Evolutionary conservation across 2,888 invertebrate genomes (phyloP), one percentile per base, ranked within the genome.

Genomic region (Galeruca laticollis): DNA sequence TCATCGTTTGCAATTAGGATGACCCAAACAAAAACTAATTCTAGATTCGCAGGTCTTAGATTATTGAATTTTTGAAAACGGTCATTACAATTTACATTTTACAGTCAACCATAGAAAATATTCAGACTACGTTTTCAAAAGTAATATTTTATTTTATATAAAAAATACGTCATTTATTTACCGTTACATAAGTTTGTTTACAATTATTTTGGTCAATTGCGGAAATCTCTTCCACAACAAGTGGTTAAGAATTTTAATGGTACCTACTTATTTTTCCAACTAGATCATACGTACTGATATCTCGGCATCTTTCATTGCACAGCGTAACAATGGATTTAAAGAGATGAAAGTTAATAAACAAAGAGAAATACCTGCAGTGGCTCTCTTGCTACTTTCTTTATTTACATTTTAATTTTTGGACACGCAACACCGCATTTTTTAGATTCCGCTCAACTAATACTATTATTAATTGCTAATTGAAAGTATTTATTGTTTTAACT

Each of bases 361-460:
- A 51, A 51, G 21, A 21, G 21, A 51, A 51, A 51, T 51, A 51
- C 40, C 40, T n/a, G n/a, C 21, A 51, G 11, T 20, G 11, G 21
- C 51, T 49, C 18, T 49, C 15, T 49, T 49, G 18, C 18, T 49
- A 49, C 49, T 51, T 51, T 51, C 51, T 51, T 51, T 51, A 51
- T 51, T 51, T 51, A 11, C 51, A 51, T 51, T 51, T 51, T 20
- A 51, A 51, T 20, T 13, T 0, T 11, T 11, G 21, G 20, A 18
- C 51, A 51, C 20, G 51, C 51, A 51, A 51, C 18, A 13, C 21
- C 51, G 18, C 51, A 51, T 51, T 21, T 21, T 21, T 51, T 21
- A 51, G 18, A 51, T 51, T 11, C 11, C 21, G 51, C 20, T 51
- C 51, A 18, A 51, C 21, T 21, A 51, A 51, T 10, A 21, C 20